A percentile compares a stretch with the other conserved stretches of the same genome.
Evolutionary conservation across 2,888 invertebrate genomes (phyloP).

Genomic region (Eurytoma adleriae): DNA sequence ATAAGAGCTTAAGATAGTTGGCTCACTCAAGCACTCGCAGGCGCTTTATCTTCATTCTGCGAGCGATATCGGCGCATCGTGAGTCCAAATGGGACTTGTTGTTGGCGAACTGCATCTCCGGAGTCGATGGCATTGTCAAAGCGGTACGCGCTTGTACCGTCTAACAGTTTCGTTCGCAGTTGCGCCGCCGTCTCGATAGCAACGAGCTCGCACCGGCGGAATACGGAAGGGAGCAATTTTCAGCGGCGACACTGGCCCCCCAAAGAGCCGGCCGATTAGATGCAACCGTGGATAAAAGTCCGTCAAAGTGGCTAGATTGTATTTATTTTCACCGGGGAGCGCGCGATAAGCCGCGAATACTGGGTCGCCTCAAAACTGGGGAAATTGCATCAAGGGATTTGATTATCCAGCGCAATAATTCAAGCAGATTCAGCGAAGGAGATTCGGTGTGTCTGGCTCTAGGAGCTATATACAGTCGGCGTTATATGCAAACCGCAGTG

Average conservation of each 20-base stretch:
- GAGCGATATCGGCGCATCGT: slow-evolving; percentile 7
- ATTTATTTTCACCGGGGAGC: no score
- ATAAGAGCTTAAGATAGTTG: no score
- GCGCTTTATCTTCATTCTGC: neutral
- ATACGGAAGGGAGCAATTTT: slow-evolving; percentile 13
- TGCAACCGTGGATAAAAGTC: no score
- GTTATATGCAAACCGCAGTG: slow-evolving; percentile 29
- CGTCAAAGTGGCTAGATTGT: no score
- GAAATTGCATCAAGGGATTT: slow-evolving; percentile 9
- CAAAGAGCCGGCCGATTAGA: no score
- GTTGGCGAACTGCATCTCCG: slow-evolving; percentile 25
- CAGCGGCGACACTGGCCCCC: no score
- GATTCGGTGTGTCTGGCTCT: neutral
- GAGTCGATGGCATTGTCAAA: neutral
- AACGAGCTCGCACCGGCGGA: neutral
- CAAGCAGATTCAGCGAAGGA: slow-evolving; percentile 44
- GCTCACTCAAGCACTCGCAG: no score
- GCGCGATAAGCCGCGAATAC: no score
- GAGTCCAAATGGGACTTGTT: slow-evolving; percentile 48
- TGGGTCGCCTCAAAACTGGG: no score
- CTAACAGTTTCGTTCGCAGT: slow-evolving; percentile 23
- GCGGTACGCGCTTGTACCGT: neutral
- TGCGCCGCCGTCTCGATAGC: slow-evolving; percentile 1
- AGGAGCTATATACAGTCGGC: neutral
- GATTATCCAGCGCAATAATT: slow-evolving; percentile 42